Evolutionary conservation across 1,140 invertebrate genomes (phyloP).

Genomic region (Reticulitermes speratus): DNA sequence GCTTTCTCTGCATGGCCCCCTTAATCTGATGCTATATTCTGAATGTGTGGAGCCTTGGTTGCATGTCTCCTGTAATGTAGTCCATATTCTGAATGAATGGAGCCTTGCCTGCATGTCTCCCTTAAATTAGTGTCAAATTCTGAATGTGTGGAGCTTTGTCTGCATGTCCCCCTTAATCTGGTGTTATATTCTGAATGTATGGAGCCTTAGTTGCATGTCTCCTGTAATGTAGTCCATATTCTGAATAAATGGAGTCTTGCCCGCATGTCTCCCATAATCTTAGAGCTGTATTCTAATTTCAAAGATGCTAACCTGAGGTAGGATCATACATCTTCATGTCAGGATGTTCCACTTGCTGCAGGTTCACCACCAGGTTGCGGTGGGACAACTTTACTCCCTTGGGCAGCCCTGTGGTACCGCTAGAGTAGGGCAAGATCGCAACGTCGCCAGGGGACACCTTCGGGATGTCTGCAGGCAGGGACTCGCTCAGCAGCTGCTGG

Average conservation of each 20-base stretch:
- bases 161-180: background rate
- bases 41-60: background rate
- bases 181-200: background rate
- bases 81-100: background rate
- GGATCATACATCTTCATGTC: slow-evolving; percentile 43
- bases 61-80: background rate
- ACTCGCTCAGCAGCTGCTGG: slow-evolving; percentile 6
- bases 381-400: slow-evolving; percentile 90
- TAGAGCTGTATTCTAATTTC: background rate
- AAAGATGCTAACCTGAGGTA: slow-evolving; percentile 42
- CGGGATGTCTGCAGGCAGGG: slow-evolving; percentile 13
- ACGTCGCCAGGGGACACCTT: background rate
- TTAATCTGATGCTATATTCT: background rate
- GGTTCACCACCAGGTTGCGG: slow-evolving; percentile 68
- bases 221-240: background rate
- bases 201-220: background rate
- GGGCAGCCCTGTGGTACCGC: slow-evolving; percentile 86
- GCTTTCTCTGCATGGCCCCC: background rate
- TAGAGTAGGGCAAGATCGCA: slow-evolving; percentile 66
- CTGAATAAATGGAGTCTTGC: too few species aligned
- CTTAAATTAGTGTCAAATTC: too few species aligned
- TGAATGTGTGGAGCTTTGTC: background rate
- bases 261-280: background rate
- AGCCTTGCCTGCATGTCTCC: too few species aligned
- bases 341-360: slow-evolving; percentile 55